phyloP scores from a whole-genome alignment of 2,113 vertebrate genomes.

The Onychostoma macrolepis region DNA sequence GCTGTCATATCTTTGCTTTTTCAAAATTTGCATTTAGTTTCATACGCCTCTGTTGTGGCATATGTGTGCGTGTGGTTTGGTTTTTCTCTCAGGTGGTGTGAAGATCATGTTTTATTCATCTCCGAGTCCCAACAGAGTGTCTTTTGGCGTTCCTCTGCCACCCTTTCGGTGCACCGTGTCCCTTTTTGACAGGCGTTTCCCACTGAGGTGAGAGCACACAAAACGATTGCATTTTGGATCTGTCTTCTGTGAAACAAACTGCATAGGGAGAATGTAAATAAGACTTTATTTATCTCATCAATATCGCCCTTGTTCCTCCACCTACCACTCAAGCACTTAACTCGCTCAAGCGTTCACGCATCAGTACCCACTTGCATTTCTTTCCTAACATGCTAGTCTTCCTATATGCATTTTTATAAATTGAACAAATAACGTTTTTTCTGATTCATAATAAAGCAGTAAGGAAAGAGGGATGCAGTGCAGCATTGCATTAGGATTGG shows the following conservation, averaged over 20 bases:
- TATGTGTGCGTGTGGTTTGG: constrained; percentile 1
- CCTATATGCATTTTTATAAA: not conserved
- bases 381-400: not conserved
- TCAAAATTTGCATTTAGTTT: constrained; percentile 26
- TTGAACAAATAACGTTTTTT: not conserved
- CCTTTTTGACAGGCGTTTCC: constrained; percentile 12
- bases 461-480: not conserved
- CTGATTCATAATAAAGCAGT: not conserved
- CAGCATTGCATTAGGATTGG: not conserved
- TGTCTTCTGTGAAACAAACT: constrained; percentile 6
- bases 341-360: constrained; percentile 14
- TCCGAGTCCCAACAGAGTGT: constrained; percentile 24
- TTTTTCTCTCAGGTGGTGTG: constrained; percentile 46
- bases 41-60: not conserved
- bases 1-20: constrained; percentile 25
- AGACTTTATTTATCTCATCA: constrained; percentile 38
- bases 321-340: not conserved
- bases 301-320: not conserved
- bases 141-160: constrained; percentile 46
- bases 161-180: constrained; percentile 18
- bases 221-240: constrained; percentile 41
- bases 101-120: constrained; percentile 59
- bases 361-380: not conserved
- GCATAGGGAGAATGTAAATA: constrained; percentile 40
- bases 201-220: constrained; percentile 33